These are phyloP conservation scores for Corydoras sp. DNA, from an alignment of 2,113 vertebrate genomes.

Conservation along the genomic window DNA sequence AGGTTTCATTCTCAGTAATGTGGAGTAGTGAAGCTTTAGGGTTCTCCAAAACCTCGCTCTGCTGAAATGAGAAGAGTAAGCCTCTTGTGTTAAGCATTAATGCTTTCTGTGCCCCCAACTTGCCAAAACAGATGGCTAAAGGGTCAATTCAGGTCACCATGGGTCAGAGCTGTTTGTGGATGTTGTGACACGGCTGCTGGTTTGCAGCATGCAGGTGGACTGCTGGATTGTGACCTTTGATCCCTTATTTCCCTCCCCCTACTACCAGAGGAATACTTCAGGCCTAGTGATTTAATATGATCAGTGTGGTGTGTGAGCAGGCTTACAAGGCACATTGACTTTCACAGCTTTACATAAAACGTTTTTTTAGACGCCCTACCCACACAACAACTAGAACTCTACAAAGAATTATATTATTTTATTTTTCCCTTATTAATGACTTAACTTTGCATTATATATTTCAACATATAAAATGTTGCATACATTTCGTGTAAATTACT, in stretches of 20 bases:
- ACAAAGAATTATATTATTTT: too few species aligned
- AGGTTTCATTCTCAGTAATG: not conserved
- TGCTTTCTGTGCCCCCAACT: slow-evolving; percentile 23
- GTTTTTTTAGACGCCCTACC: too few species aligned
- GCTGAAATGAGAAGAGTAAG: not conserved
- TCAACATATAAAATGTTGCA: too few species aligned
- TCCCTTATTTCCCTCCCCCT: slow-evolving; percentile 9
- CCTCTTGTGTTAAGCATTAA: slow-evolving; percentile 26
- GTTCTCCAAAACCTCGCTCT: slow-evolving; percentile 12
- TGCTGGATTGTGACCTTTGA: slow-evolving; percentile 48
- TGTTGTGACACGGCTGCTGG: slow-evolving; percentile 59
- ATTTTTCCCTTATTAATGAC: too few species aligned
- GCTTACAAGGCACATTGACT: too few species aligned
- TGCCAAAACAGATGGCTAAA: slow-evolving; percentile 60
- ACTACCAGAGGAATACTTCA: not conserved
- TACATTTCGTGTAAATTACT: too few species aligned
- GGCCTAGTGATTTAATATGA: not conserved
- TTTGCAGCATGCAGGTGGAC: slow-evolving; percentile 55
- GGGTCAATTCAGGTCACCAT: slow-evolving; percentile 52
- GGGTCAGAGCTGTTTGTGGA: slow-evolving; percentile 57
- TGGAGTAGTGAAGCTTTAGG: slow-evolving; percentile 1
- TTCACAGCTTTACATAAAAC: too few species aligned
- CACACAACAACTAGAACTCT: too few species aligned
- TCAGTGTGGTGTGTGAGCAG: not conserved
- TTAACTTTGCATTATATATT: too few species aligned